These are phyloP conservation scores for Misgurnus anguillicaudatus DNA, from an alignment of 2,113 vertebrate genomes.

Conservation along the genomic window DNA sequence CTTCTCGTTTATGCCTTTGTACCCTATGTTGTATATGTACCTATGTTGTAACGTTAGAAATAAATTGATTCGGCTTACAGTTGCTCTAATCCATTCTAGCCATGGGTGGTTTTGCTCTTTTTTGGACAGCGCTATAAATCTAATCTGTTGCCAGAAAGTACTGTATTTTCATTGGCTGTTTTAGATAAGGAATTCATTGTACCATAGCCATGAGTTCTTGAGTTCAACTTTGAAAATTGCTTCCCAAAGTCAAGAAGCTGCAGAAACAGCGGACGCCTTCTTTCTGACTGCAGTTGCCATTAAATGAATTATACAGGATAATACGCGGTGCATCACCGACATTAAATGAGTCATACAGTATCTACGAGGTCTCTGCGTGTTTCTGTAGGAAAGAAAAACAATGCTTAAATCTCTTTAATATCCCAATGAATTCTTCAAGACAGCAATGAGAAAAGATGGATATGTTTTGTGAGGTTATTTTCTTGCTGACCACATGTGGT, in stretches of 20 bases:
- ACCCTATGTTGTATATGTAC: not conserved
- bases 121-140: conserved; percentile 8
- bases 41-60: not conserved
- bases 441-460: too few relatives aligned
- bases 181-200: not conserved
- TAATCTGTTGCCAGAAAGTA: conserved; percentile 12
- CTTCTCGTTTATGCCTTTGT: not conserved
- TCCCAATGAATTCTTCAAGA: too few relatives aligned
- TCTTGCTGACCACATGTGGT: too few relatives aligned
- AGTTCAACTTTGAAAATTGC: not conserved
- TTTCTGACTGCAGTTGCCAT: not conserved
- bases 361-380: not conserved
- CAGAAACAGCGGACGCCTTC: not conserved
- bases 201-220: not conserved
- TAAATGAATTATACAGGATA: not conserved
- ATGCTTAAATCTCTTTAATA: too few relatives aligned
- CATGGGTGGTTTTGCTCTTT: not conserved
- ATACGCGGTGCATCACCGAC: not conserved
- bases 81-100: not conserved
- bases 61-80: not conserved
- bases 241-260: not conserved
- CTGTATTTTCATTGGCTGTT: conserved; percentile 21
- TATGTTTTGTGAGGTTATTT: too few relatives aligned
- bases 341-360: not conserved
- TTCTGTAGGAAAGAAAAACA: too few relatives aligned